Conservation (phyloP, 2,113 vertebrate genomes). For the Microtus ochrogaster region DNA sequence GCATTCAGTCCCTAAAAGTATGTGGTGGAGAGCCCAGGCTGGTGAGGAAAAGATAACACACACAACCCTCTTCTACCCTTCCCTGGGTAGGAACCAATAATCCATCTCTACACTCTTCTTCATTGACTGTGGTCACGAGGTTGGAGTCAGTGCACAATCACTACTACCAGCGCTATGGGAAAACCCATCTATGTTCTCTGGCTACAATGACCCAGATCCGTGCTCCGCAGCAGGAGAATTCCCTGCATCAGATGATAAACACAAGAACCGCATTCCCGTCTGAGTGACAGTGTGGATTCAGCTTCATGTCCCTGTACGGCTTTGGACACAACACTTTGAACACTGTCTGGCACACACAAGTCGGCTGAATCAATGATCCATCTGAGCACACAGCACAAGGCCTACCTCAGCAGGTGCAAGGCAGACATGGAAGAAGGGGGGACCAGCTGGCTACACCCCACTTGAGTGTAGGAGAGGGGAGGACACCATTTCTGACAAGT, state of each 20-base stretch:
- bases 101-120: neutral
- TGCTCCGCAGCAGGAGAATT: neutral
- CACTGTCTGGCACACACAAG: neutral
- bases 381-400: neutral
- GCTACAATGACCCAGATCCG: neutral
- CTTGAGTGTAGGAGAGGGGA: neutral
- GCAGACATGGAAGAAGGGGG: rapidly evolving
- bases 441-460: neutral
- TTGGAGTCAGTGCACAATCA: neutral
- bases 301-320: neutral
- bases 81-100: constrained; percentile 7
- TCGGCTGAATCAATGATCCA: neutral
- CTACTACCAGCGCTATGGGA: rapidly evolving
- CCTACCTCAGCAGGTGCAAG: neutral
- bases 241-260: rapidly evolving
- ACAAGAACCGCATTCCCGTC: neutral
- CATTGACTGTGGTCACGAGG: neutral
- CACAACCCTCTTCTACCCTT: neutral
- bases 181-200: neutral
- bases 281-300: neutral
- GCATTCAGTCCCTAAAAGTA: neutral
- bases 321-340: neutral
- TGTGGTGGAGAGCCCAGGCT: neutral
- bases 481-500: neutral
- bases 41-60: neutral